A percentile compares a stretch with the other conserved stretches of the same genome.
Conservation (phyloP, 2,113 vertebrate genomes). For the Pygoscelis antarcticus region DNA sequence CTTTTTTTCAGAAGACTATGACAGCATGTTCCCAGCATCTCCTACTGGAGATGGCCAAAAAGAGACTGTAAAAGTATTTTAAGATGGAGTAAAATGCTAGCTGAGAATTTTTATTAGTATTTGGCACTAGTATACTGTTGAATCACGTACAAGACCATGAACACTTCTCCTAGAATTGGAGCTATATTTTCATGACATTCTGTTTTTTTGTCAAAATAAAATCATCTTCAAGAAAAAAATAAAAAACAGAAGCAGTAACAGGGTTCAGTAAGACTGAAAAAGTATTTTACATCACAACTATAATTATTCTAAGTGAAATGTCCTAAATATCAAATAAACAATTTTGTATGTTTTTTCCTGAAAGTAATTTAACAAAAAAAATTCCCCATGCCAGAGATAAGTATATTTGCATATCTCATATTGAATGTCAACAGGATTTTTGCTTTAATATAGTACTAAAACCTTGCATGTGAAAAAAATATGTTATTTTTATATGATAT, state of each 20-base stretch:
- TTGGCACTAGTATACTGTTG: not conserved
- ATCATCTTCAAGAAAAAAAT: not conserved
- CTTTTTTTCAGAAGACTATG: not conserved
- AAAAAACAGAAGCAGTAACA: not conserved
- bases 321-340: not conserved
- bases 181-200: not conserved
- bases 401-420: not conserved
- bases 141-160: not conserved
- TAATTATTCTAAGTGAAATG: not conserved
- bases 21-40: slow-evolving; percentile 51
- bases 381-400: not conserved
- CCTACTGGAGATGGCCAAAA: slow-evolving; percentile 5
- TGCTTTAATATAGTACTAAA: not conserved
- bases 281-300: not conserved
- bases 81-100: slow-evolving; percentile 33
- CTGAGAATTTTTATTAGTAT: slow-evolving; percentile 58
- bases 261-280: not conserved
- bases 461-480: not conserved
- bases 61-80: slow-evolving; percentile 42
- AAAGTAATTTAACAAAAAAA: not conserved
- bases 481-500: not conserved
- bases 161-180: not conserved
- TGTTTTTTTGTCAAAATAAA: not conserved
- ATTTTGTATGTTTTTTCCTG: not conserved
- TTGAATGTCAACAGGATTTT: not conserved